Base-by-base conservation (phyloP, 2,888 invertebrate species). In the Campoplex capitator region DNA sequence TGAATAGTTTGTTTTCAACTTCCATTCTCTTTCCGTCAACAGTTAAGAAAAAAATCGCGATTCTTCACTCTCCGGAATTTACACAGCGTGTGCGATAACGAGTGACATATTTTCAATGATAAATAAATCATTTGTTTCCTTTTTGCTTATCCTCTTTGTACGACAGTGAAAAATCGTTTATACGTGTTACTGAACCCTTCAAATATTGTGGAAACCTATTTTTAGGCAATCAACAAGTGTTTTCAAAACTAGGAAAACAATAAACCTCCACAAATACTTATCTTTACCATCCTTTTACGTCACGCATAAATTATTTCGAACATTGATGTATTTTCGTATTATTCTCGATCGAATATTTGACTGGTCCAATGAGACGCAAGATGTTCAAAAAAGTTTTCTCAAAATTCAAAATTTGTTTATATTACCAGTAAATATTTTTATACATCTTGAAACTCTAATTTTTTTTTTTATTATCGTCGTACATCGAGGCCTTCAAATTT, bases 1-100 rank as follows among this genome's bases (percentile, higher is more conserved):
- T 3, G 28, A 54, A 62, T 62, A 62, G 16, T 48, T 13, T 71
- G 28, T 71, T 42, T 71, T 71, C 32, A 7, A 32, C 48, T 71
- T 32, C 13, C 45, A 71, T n/a, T 62, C 62, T 42, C 62, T 76
- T 76, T 45, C 45, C 62, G 45, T 74, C 56, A 42, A 38, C 74
- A 56, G 35, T 13, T 23, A 23, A 56, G 32, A 11, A 23, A 38
- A 74, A 56, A 56, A 74, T 56, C 38, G n/a, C 16, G 32, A 56
- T 11, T 56, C 54, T 54, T 51, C 54, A 11, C 54, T 54, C 54
- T 38, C 23, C 23, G 18, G 38, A 56, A 48, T 11, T 45, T 32
- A 45, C 65, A 3, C 9, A 23, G 32, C 32, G 11, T 35, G 11
- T 35, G 48, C 62, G 32, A 23, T 48, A 18, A 65, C 48, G 51